phyloP scores from a whole-genome alignment of 2,888 invertebrate genomes.

The Glaucopsyche alexis region DNA sequence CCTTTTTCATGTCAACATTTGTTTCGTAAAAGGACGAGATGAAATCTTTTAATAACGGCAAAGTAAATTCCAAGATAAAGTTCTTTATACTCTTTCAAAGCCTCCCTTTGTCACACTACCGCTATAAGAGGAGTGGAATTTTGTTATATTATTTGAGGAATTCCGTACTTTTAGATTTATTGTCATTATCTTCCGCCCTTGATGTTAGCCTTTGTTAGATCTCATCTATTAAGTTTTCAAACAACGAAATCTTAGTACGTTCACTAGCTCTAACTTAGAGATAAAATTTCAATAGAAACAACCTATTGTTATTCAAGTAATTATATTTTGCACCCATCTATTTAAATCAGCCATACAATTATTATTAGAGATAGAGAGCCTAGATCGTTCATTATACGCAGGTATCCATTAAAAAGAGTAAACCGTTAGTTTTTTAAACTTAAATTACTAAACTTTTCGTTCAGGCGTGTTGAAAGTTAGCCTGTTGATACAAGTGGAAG shows the following conservation, averaged over 20 bases:
- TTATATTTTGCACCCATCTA: no score
- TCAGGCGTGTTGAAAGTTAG: no score
- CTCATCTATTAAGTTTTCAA: background rate
- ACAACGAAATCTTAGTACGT: background rate
- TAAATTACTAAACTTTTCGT: no score
- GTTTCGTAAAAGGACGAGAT: conserved; percentile 5
- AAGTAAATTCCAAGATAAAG: conserved; percentile 26
- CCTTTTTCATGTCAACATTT: conserved; percentile 3
- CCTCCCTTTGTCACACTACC: conserved; percentile 21
- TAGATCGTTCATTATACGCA: no score
- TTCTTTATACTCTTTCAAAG: background rate
- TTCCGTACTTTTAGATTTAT: conserved; percentile 14
- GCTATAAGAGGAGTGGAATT: conserved; percentile 1
- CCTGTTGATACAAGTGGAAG: no score
- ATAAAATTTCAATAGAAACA: no score
- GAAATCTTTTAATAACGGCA: conserved; percentile 28
- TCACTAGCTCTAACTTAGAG: no score
- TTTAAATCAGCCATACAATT: no score
- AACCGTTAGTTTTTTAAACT: no score
- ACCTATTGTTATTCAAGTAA: no score
- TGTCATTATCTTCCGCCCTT: background rate
- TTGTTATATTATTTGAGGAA: conserved; percentile 20
- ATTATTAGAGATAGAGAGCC: no score
- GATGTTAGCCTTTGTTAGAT: background rate
- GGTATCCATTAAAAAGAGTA: no score